Conservation (phyloP, 2,888 invertebrate genomes). For the Archips xylosteana region DNA sequence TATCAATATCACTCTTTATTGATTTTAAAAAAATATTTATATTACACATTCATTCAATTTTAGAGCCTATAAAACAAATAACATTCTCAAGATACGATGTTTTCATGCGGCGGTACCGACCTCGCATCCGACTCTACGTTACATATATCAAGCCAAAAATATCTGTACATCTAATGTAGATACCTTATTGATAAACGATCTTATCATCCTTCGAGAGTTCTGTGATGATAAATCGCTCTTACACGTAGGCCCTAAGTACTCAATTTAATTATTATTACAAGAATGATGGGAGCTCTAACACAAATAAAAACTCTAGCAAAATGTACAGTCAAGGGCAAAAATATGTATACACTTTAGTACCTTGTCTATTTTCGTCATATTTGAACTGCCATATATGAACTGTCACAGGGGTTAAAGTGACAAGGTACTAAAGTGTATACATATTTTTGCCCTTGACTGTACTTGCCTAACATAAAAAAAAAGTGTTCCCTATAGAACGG, state of each 20-base stretch:
- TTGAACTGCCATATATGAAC: no score
- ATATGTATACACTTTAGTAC: no score
- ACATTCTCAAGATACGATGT: constrained; percentile 65
- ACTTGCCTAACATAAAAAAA: constrained; percentile 33
- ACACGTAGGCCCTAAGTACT: constrained; percentile 78
- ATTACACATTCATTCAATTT: constrained; percentile 82
- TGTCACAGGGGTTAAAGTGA: no score
- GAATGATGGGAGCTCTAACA: constrained; percentile 15
- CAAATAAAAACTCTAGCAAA: constrained; percentile 15
- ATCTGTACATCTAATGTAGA: constrained; percentile 68
- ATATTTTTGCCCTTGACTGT: no score
- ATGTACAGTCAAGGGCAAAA: no score
- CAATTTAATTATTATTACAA: constrained; percentile 41
- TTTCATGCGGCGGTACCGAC: constrained; percentile 56
- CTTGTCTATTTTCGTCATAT: no score
- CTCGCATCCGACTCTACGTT: constrained; percentile 53
- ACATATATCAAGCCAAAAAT: constrained; percentile 76
- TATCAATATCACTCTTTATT: constrained; percentile 84
- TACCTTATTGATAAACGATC: constrained; percentile 62
- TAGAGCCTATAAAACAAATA: constrained; percentile 79
- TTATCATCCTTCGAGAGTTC: constrained; percentile 55
- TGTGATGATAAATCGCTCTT: constrained; percentile 59
- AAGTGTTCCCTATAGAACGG: neutral
- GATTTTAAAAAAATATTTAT: constrained; percentile 85
- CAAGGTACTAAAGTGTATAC: no score